phyloP scores from a whole-genome alignment of 2,797 vertebrate genomes.

The Hafferia zeledoni region DNA sequence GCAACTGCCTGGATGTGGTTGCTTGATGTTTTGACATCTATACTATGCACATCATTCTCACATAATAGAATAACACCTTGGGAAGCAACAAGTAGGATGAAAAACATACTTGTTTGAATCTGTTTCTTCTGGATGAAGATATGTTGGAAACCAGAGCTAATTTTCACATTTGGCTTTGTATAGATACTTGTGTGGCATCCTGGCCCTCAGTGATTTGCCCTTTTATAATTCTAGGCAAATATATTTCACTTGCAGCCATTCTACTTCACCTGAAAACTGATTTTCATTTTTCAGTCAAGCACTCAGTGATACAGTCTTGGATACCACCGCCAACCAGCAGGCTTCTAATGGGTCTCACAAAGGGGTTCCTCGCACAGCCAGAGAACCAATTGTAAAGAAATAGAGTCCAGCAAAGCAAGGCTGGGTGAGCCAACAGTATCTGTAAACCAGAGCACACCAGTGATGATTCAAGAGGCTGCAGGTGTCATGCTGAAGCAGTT shows the following conservation, averaged over 20 bases:
- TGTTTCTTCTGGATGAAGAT: background rate
- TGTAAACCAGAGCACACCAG: background rate
- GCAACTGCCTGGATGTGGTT: background rate
- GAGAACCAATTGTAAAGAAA: background rate
- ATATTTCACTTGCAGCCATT: background rate
- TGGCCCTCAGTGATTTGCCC: background rate
- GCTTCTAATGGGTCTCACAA: background rate
- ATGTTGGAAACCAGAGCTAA: background rate
- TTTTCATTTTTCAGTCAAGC: background rate
- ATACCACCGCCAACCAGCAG: background rate
- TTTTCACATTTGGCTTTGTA: background rate
- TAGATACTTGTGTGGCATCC: too few relatives aligned
- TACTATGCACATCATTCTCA: background rate
- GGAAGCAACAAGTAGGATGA: background rate
- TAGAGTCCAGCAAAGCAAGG: background rate
- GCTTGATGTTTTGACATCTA: background rate
- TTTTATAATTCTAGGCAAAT: background rate
- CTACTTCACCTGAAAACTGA: background rate
- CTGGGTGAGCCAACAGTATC: background rate
- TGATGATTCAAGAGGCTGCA: background rate
- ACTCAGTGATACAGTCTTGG: background rate
- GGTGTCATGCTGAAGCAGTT: background rate
- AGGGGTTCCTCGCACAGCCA: background rate
- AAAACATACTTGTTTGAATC: background rate
- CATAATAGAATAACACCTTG: background rate